Evolutionary conservation across 2,113 vertebrate genomes (phyloP), one percentile per base, ranked within the genome.

Genomic region (Ginglymostoma cirratum): DNA sequence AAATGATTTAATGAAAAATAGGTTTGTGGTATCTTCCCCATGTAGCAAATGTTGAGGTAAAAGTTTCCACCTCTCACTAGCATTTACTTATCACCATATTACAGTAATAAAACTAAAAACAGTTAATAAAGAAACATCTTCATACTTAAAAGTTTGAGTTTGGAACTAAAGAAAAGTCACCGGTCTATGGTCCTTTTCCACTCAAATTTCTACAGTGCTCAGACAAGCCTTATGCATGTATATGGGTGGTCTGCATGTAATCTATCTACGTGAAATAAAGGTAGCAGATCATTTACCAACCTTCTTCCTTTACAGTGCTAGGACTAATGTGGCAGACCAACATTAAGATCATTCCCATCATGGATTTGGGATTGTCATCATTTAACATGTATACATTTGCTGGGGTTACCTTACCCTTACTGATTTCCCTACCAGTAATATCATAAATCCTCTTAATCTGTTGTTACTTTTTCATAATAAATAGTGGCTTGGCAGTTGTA

Each of bases 221-320:
- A 30, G 24, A 30, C 23, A 89, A 55, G 86, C 24, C 8, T 89
- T 55, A 12, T 55, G 87, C 52, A 30, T 17, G 52, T 34, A 17
- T 90, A 52, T 65, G 87, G 52, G 87, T 90, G 52, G 87, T 90
- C 52, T 90, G 52, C 48, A 90, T n/a, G 4, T 90, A 61, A 90
- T 90, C 87, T 34, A 14, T 90, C 30, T 34, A 15, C 55, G 52
- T 61, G 27, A 65, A 30, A 4, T 61, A 61, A 27, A 61, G 12
- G 27, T 52, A 23, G 21, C 85, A 45, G 21, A 48, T 86, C 27
- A 34, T 14, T 61, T 61, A 61, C 30, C 34, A 55, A 27, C 12
- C 27, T 61, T 55, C 48, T 10, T 14, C 48, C 48, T 89, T 89
- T 89, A 55, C 0, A 61, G 8, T 90, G 52, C 14, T n/a, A 0